Conservation (phyloP, 2,113 vertebrate species). For the Panurus biarmicus region DNA sequence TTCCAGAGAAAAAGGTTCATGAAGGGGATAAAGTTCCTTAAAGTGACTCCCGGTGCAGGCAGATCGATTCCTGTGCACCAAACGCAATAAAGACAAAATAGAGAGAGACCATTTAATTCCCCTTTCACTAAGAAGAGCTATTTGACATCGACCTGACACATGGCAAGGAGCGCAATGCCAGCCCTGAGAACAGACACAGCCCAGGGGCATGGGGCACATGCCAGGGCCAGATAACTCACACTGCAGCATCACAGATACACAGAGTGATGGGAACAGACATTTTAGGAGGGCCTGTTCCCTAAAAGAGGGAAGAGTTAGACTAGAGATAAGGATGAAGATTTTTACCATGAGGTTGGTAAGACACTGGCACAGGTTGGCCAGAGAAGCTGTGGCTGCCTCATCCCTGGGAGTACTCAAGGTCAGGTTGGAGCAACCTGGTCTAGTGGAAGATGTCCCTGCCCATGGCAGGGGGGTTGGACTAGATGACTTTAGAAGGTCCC, state of each 20-base stretch:
- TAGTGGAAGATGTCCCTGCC: neutral
- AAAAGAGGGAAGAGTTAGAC: neutral
- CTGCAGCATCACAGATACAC: neutral
- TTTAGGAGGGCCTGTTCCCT: neutral
- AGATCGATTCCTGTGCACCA: neutral
- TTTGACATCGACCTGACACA: neutral
- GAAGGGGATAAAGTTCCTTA: rapidly evolving
- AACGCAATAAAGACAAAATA: neutral
- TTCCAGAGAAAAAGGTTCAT: rapidly evolving
- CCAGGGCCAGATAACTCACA: neutral
- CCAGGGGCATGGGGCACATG: neutral
- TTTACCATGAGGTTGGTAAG: neutral
- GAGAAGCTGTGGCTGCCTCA: neutral
- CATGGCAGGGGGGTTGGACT: neutral
- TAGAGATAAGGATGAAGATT: neutral
- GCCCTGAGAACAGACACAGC: neutral
- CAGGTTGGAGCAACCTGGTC: neutral
- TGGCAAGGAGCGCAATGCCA: neutral
- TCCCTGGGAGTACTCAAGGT: neutral
- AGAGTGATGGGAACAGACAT: neutral
- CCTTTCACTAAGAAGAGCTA: neutral
- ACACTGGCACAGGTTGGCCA: neutral
- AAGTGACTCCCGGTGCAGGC: rapidly evolving
- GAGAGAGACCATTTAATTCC: neutral
- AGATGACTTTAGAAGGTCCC: neutral